These are phyloP conservation scores for Lasius platythorax DNA, from an alignment of 2,888 invertebrate genomes.

Conservation along the genomic window DNA sequence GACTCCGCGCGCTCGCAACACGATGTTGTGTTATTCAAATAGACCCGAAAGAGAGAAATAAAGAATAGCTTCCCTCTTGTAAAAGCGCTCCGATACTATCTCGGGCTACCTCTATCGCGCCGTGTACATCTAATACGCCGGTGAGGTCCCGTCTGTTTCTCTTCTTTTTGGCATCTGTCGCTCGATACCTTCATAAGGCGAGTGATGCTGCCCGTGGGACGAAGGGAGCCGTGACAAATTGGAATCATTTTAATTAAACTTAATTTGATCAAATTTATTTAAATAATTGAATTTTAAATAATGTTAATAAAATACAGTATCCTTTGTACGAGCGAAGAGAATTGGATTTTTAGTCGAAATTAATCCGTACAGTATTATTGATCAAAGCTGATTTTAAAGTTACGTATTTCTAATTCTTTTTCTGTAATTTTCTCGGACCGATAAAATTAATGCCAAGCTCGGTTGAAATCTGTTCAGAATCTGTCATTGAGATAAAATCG, in stretches of 20 bases:
- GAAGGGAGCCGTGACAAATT: neutral
- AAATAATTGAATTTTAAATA: neutral
- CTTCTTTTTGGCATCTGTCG: conserved; percentile 22
- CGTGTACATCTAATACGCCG: conserved; percentile 80
- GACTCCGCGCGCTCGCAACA: conserved; percentile 52
- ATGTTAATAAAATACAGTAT: neutral
- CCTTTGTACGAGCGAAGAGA: neutral
- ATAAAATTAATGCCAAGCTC: neutral
- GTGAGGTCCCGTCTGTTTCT: conserved; percentile 66
- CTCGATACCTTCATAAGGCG: conserved; percentile 43
- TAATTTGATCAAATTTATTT: neutral
- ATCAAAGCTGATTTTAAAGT: neutral
- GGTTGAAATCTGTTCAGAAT: neutral
- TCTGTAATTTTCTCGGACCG: neutral
- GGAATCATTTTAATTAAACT: neutral
- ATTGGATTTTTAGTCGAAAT: neutral
- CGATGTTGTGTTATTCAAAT: conserved; percentile 78
- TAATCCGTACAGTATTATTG: neutral
- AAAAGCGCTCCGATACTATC: conserved; percentile 78
- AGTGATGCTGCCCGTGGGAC: neutral
- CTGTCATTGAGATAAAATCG: neutral
- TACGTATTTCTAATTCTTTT: neutral
- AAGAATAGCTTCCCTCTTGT: conserved; percentile 60
- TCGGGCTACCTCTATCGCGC: conserved; percentile 72
- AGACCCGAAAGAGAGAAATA: conserved; percentile 57